Conservation (phyloP, 1,140 invertebrate species). For the Pantala flavescens region DNA sequence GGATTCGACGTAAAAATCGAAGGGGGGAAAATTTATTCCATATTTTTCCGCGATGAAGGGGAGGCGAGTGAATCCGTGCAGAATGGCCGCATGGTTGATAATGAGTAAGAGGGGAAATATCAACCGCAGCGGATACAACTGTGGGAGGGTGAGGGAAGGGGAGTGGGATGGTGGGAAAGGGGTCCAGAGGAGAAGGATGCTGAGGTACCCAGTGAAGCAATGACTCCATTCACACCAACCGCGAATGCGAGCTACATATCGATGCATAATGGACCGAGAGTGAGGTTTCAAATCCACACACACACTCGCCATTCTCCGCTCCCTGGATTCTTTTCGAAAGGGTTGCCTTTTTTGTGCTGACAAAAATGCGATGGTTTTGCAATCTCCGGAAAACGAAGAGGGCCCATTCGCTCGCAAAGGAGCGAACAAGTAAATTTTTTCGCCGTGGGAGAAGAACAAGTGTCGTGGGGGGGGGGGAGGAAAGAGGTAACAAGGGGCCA, state of each 20-base stretch:
- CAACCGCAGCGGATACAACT: background rate
- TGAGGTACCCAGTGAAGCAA: background rate
- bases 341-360: background rate
- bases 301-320: background rate
- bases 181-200: too few relatives aligned
- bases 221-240: background rate
- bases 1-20: too few relatives aligned
- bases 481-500: background rate
- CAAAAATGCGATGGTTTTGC: background rate
- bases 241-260: background rate
- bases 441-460: background rate
- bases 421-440: background rate
- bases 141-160: too few relatives aligned
- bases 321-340: background rate
- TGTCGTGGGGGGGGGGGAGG: background rate
- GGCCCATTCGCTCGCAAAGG: background rate
- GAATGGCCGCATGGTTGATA: constrained; percentile 2
- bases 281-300: background rate
- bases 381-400: background rate
- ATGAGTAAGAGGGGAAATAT: background rate
- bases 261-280: background rate
- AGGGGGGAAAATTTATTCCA: too few relatives aligned
- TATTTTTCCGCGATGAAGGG: too few relatives aligned
- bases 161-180: too few relatives aligned
- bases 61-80: background rate